A percentile compares a stretch with the other conserved stretches of the same genome.
Conservation (phyloP, 2,113 vertebrate species). For the Notiomystis cincta region DNA sequence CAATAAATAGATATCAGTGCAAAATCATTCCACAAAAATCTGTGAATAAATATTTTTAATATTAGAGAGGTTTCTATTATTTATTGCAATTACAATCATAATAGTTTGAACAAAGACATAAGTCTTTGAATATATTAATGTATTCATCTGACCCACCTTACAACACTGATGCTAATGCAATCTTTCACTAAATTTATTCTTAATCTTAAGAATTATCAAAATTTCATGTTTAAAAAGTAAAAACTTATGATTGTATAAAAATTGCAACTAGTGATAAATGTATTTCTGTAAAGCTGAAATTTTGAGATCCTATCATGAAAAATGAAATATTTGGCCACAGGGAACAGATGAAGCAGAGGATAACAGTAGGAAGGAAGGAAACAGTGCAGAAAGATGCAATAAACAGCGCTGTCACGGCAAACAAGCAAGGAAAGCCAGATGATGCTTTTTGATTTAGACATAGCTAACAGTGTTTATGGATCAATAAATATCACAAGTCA, state of each 20-base stretch:
- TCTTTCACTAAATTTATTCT: not conserved
- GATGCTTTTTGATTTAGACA: not conserved
- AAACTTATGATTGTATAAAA: not conserved
- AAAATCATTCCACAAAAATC: not conserved
- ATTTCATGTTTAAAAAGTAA: not conserved
- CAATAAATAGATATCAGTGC: not conserved
- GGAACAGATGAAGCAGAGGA: not conserved
- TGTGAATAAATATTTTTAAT: not conserved
- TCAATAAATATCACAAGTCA: not conserved
- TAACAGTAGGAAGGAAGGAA: not conserved
- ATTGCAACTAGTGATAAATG: rapidly evolving
- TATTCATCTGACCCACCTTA: not conserved
- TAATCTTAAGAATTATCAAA: not conserved
- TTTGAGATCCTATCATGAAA: not conserved
- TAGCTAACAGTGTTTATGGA: not conserved
- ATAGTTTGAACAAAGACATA: not conserved
- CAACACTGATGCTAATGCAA: not conserved
- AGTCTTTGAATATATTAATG: not conserved
- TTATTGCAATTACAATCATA: not conserved
- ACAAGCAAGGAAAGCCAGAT: not conserved
- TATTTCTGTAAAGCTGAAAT: not conserved
- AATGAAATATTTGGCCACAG: not conserved
- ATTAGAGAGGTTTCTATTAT: not conserved
- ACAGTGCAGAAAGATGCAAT: not conserved
- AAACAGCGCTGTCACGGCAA: not conserved